Base-by-base conservation (phyloP, 2,113 vertebrate genomes). In the Romanogobio albipinnatus region DNA sequence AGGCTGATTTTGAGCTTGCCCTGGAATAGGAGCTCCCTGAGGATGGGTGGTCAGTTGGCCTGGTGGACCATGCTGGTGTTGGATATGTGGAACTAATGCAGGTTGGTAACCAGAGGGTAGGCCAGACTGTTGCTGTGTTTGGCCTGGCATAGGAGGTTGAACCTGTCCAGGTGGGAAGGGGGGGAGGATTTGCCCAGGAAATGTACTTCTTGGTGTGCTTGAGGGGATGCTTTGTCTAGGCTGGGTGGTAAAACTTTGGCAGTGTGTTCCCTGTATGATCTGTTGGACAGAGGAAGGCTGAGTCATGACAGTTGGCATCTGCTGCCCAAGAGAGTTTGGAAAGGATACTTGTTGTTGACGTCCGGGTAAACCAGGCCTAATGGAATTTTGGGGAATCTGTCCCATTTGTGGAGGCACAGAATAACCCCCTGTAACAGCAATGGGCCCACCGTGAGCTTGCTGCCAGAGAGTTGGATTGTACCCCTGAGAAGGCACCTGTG, bases 401-500 rank as follows among this genome's bases (percentile, higher is more conserved):
- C 73, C 78, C 53, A 75, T 84, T 19, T 78, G 77, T 76, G 82
- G 85, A 10, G 62, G 58, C 9, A 71, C 26, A 77, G 58, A 29
- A 70, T 82, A 85, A 74, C 39, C 66, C 10, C 62, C 81, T 51
- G 87, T 17, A 81, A 73, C 43, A 61, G 84, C 81, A 66, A 76
- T 39, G 17, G 58, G 58, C 4, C 56, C 71, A 76, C 19, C 13
- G 0, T 84, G 81, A 14, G 58, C 7, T 26, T 78, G 79, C 36
- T 81, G 81, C 88, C 86, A 87, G 2, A 76, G 61, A 53, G 74
- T 15, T 45, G 75, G 83, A 62, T 62, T 74, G 53, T 82, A 86
- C 26, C 64, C 77, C n/a, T 83, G 87, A 47, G 79, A 10, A 53
- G 66, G 84, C 49, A 82, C 5, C 24, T 87, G 86, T 47, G 83